A percentile compares a stretch with the other conserved stretches of the same genome.
These are phyloP conservation scores for Zaprionus tsacasi DNA, from an alignment of 1,140 invertebrate species.

Conservation along the genomic window DNA sequence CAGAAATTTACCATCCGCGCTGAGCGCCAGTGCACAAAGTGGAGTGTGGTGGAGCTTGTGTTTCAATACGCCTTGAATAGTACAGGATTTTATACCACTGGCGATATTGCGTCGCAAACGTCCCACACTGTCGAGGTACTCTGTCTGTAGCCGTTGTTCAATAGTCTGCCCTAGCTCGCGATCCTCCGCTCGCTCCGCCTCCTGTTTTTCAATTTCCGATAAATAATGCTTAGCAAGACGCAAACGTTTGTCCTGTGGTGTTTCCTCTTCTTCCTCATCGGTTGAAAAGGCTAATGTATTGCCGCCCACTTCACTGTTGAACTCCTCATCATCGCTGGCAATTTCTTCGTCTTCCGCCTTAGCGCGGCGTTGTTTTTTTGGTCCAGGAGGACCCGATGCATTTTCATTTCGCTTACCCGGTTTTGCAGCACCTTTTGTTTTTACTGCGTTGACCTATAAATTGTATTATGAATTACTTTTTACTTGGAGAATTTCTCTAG, in stretches of 20 bases:
- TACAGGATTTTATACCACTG: conserved; percentile 86
- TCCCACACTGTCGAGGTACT: conserved; percentile 94
- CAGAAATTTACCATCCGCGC: conserved; percentile 89
- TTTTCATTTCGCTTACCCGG: conserved; percentile 56
- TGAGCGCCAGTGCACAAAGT: conserved; percentile 93
- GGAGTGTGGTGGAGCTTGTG: conserved; percentile 91
- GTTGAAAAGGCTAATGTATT: conserved; percentile 85
- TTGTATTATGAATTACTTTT: conserved; percentile 51
- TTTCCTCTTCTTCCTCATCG: conserved; percentile 90
- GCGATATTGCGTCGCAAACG: conserved; percentile 90
- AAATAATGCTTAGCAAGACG: conserved; percentile 95
- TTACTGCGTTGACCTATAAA: conserved; percentile 75
- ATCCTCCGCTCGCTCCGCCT: conserved; percentile 88
- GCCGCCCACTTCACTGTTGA: conserved; percentile 84
- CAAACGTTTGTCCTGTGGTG: conserved; percentile 94
- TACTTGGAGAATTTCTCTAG: background rate
- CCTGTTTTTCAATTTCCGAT: conserved; percentile 93
- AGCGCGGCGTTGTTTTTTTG: conserved; percentile 64
- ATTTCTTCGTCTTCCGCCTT: conserved; percentile 85
- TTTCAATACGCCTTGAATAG: conserved; percentile 85
- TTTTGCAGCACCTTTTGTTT: conserved; percentile 56
- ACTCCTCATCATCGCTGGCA: conserved; percentile 85
- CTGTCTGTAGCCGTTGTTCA: conserved; percentile 90
- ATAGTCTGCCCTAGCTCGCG: conserved; percentile 89
- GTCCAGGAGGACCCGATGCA: conserved; percentile 42